Conservation (phyloP, 1,140 invertebrate genomes). For the Batillaria attramentaria region DNA sequence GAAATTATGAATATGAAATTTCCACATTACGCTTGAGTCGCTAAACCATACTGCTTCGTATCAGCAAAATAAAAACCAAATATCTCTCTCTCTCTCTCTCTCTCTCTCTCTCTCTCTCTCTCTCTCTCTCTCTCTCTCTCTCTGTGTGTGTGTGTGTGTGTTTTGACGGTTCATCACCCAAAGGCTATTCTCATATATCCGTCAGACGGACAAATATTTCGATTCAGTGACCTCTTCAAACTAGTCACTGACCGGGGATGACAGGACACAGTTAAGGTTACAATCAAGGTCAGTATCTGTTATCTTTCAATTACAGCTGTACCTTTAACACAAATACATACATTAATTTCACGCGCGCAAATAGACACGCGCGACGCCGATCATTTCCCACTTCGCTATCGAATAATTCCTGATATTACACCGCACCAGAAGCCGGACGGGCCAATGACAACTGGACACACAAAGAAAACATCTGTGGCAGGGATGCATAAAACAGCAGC, state of each 20-base stretch:
- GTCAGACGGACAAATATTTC: too few relatives aligned
- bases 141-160: not conserved
- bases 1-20: too few relatives aligned
- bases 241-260: too few relatives aligned
- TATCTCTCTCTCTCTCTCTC: constrained; percentile 11
- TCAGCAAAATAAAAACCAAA: too few relatives aligned
- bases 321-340: too few relatives aligned
- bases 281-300: too few relatives aligned
- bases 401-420: constrained; percentile 13
- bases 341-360: not conserved
- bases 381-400: not conserved
- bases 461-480: not conserved
- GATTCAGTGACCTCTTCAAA: too few relatives aligned
- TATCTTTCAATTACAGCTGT: too few relatives aligned
- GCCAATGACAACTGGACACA: not conserved
- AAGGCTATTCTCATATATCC: too few relatives aligned
- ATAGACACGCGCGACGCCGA: not conserved
- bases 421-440: not conserved
- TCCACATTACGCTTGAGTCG: too few relatives aligned
- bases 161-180: not conserved
- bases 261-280: too few relatives aligned
- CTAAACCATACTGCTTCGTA: too few relatives aligned
- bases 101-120: constrained; percentile 12
- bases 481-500: not conserved
- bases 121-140: constrained; percentile 24